These are phyloP conservation scores for Danio rerio DNA, from an alignment of 2,113 vertebrate species.

Conservation along the genomic window DNA sequence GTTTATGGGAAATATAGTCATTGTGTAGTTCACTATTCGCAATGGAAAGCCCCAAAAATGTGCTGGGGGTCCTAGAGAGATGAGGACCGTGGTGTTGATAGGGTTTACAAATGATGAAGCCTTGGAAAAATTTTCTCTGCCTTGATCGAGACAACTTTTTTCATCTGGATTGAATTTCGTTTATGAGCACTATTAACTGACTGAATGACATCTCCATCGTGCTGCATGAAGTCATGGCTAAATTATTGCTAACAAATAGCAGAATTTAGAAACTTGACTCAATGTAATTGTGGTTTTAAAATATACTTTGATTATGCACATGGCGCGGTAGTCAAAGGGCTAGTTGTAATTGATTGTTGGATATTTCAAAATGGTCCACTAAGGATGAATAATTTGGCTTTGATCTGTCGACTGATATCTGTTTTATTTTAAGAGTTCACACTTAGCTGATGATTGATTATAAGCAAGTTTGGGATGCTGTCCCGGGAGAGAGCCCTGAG, in stretches of 20 bases:
- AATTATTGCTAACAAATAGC: background rate
- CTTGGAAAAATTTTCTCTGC: slow-evolving; percentile 4
- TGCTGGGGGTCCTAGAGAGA: slow-evolving; percentile 73
- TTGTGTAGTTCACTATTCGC: slow-evolving; percentile 72
- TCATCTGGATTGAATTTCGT: slow-evolving; percentile 11
- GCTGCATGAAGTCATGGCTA: background rate
- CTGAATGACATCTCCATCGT: background rate
- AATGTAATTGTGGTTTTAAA: background rate
- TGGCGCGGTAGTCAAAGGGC: background rate
- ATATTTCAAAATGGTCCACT: background rate
- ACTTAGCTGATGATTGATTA: too few species aligned
- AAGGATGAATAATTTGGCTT: background rate
- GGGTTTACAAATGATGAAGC: background rate
- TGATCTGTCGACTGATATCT: background rate
- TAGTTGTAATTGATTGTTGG: background rate
- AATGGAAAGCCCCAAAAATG: slow-evolving; percentile 63
- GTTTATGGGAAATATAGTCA: slow-evolving; percentile 49
- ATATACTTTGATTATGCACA: slow-evolving; percentile 6
- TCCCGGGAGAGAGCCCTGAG: too few species aligned
- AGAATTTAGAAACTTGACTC: background rate
- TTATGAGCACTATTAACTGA: slow-evolving; percentile 18
- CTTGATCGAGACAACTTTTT: slow-evolving; percentile 30
- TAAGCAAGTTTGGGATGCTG: too few species aligned
- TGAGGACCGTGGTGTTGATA: slow-evolving; percentile 66
- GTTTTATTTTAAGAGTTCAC: too few species aligned